These are phyloP conservation scores for Dendrolimus pini DNA, from an alignment of 2,888 invertebrate species.

Conservation along the genomic window DNA sequence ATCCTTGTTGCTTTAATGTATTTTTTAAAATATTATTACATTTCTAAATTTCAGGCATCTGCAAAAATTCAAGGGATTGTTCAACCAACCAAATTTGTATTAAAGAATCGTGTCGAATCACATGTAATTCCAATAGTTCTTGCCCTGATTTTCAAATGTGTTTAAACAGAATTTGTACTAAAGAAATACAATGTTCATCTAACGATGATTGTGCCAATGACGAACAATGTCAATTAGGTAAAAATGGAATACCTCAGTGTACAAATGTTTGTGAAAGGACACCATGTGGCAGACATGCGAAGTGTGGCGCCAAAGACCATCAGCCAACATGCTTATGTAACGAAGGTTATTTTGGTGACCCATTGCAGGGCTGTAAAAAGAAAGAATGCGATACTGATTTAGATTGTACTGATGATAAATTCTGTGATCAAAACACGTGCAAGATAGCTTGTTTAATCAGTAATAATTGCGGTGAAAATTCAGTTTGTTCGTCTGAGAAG, in stretches of 20 bases:
- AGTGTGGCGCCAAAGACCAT: conserved; percentile 85
- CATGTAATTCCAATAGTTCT: conserved; percentile 86
- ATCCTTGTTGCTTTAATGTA: too few relatives aligned
- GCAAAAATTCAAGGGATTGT: conserved; percentile 89
- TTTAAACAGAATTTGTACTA: conserved; percentile 88
- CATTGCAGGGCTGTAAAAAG: conserved; percentile 85
- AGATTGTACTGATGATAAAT: conserved; percentile 88
- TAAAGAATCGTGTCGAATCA: conserved; percentile 89
- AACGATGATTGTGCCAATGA: conserved; percentile 84
- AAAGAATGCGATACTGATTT: conserved; percentile 84
- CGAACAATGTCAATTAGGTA: conserved; percentile 82
- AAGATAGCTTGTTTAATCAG: conserved; percentile 89
- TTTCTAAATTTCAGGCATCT: conserved; percentile 75
- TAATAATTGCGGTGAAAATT: conserved; percentile 91
- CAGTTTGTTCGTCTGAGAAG: conserved; percentile 89
- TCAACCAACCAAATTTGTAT: conserved; percentile 91
- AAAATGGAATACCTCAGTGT: conserved; percentile 86
- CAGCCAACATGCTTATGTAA: conserved; percentile 86
- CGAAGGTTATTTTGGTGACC: conserved; percentile 87
- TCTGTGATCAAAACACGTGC: conserved; percentile 89
- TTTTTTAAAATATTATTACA: background rate
- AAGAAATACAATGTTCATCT: conserved; percentile 84
- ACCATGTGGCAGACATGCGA: conserved; percentile 89
- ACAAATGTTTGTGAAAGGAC: conserved; percentile 83
- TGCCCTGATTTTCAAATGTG: conserved; percentile 93